Evolutionary conservation across 1,140 invertebrate species (phyloP), one percentile per base, ranked within the genome.

Genomic region (Drosophila bipectinata): DNA sequence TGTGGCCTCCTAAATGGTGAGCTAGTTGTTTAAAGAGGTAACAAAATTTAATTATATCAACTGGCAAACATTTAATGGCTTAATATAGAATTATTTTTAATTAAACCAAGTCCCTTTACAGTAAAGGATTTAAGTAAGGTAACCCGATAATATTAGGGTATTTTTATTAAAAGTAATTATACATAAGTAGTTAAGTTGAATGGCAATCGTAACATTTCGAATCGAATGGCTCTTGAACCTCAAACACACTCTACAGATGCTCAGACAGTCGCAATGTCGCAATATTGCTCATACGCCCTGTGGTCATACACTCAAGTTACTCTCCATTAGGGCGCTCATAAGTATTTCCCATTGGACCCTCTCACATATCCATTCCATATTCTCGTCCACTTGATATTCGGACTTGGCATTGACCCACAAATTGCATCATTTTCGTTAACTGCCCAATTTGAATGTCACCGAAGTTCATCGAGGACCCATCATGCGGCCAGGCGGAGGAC

Each of bases 341-440:
- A 56, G 32, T n/a, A 32, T 41, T 47, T 57, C 51, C 64, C 64
- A 57, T 48, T 15, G 37, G 58, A 79, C 12, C 52, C 64, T 58
- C 56, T 74, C 62, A 79, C 30, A 49, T 51, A 15, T 14, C 62
- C 51, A 60, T 78, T 37, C 72, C 39, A 47, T 47, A 37, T 54
- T 41, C 51, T 30, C 62, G 62, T 48, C 69, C 66, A 48, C 30
- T 48, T 41, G 41, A 37, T 48, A 61, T 49, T 72, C 61, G 57
- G 44, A 81, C 64, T 72, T 51, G 54, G 45, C 54, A 59, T 77
- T 73, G 79, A 82, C 79, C 74, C 71, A 57, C 62, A 73, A 81
- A 82, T 77, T 76, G 75, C 62, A 61, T 77, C 60, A 79, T 80
- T 77, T 71, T 41, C 51, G 58, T 60, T 81, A 77, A 82, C 79